Percentiles rank a stretch among this genome's conserved stretches.
These are phyloP conservation scores for Neotoma lepida DNA, from an alignment of 2,113 vertebrate genomes.

Conservation along the genomic window DNA sequence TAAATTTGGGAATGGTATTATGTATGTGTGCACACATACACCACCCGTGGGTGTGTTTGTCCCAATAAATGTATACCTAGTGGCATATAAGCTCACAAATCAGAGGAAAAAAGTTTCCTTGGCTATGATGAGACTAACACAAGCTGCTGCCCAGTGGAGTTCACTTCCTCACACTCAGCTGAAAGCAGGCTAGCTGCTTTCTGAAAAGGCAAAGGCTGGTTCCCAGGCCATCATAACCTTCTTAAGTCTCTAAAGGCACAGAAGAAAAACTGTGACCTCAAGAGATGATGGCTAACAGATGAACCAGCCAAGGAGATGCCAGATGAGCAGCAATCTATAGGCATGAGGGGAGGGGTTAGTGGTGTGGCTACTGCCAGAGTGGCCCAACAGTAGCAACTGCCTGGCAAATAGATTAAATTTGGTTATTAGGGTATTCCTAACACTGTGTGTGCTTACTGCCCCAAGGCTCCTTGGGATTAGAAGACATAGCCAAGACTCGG, in stretches of 20 bases:
- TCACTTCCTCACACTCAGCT: constrained; percentile 39
- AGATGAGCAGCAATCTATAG: constrained; percentile 54
- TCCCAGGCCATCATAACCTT: constrained; percentile 22
- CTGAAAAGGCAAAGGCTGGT: not conserved
- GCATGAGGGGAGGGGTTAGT: not conserved
- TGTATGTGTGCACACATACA: too few relatives aligned
- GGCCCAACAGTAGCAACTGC: not conserved
- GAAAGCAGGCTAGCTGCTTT: constrained; percentile 65
- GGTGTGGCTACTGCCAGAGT: constrained; percentile 30
- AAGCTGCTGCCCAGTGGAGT: constrained; percentile 60
- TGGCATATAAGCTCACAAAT: not conserved
- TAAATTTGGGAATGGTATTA: not conserved
- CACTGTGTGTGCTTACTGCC: not conserved
- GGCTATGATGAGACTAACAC: not conserved
- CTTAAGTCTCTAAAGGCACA: constrained; percentile 77
- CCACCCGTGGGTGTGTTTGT: not conserved
- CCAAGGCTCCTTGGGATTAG: not conserved
- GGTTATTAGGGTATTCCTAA: not conserved
- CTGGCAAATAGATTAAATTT: not conserved
- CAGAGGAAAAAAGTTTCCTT: not conserved
- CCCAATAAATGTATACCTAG: not conserved
- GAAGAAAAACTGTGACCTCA: constrained; percentile 80
- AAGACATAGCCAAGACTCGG: not conserved
- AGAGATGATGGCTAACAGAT: constrained; percentile 80
- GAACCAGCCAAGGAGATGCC: constrained; percentile 77